Conservation (phyloP, 2,797 vertebrate genomes). For the Pseudopleuronectes americanus region DNA sequence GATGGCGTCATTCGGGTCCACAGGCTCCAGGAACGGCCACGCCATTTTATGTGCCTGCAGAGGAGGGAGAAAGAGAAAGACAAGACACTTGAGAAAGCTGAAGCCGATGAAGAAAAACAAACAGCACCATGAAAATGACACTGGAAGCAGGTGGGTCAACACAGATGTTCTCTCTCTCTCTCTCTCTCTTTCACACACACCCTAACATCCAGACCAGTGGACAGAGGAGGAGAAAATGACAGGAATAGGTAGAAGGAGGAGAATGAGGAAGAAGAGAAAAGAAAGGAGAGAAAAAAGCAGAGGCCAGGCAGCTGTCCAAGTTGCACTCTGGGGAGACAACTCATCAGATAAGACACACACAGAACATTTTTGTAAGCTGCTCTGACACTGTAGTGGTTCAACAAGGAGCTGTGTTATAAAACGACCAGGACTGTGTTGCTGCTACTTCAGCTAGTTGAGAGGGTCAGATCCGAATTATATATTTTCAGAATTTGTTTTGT, state of each 20-base stretch:
- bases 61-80: conserved; percentile 29
- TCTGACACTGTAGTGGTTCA: conserved; percentile 29
- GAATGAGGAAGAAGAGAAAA: conserved; percentile 29
- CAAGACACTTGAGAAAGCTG: conserved; percentile 61
- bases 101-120: conserved; percentile 68
- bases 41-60: conserved; percentile 96
- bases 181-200: conserved; percentile 2
- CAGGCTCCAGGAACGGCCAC: conserved; percentile 97
- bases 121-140: conserved; percentile 62
- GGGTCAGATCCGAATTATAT: too few relatives aligned
- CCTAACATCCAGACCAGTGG: neutral
- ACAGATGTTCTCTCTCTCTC: conserved; percentile 70
- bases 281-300: conserved; percentile 20
- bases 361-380: conserved; percentile 74
- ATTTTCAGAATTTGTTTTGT: too few relatives aligned
- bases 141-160: conserved; percentile 82
- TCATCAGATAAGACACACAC: conserved; percentile 75
- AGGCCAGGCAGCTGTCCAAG: conserved; percentile 69
- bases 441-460: conserved; percentile 4
- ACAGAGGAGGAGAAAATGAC: conserved; percentile 25
- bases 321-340: conserved; percentile 48
- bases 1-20: conserved; percentile 96
- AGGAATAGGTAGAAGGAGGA: conserved; percentile 1
- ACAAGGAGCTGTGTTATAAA: conserved; percentile 32
- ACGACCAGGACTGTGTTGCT: conserved; percentile 1